Base-by-base conservation (phyloP, 2,797 vertebrate species). In the Cossypha heuglini region DNA sequence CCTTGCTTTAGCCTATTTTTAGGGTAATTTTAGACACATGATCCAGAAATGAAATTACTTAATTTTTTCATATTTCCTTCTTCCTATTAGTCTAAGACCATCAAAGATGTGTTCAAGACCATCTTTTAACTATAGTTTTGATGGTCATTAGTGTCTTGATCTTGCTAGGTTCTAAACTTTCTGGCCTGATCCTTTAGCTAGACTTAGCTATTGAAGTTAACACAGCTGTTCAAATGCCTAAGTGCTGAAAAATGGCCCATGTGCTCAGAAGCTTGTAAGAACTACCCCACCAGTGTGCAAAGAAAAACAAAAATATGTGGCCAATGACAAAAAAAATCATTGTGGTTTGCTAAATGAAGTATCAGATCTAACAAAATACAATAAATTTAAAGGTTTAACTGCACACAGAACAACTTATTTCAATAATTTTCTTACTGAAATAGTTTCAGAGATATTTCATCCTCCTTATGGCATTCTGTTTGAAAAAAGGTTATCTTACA, bases 231-330 rank as follows among this genome's bases (percentile, higher is more conserved):
- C 37, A 9, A 33, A 24, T 62, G 63, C 42, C 71, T 64, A 85
- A 90, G 83, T 83, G 75, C 77, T 96, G 90, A 91, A 80, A 77
- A 80, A 54, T 42, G 52, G 59, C 74, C 93, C 29, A 19, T 38
- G 13, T 49, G 21, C 88, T 89, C 57, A 82, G 52, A 54, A 84
- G 8, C 52, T 82, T 82, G 45, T 67, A 71, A 54, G 51, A 73
- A 82, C 64, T 73, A 35, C 13, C 4, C 11, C 1, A 0, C 14
- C 18, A 29, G 2, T 40, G 43, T 52, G 40, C 79, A 88, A 73
- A 77, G 26, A 52, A 84, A 87, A 79, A 15, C 48, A 62, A 61
- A 66, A 11, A 1, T 25, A 18, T 57, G 46, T 61, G 62, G 35
- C 54, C 51, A 58, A 31, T 86, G 57, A 61, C 48, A 90, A 73